Base-by-base conservation (phyloP, 1,140 invertebrate species). In the Drosophila mayri region DNA sequence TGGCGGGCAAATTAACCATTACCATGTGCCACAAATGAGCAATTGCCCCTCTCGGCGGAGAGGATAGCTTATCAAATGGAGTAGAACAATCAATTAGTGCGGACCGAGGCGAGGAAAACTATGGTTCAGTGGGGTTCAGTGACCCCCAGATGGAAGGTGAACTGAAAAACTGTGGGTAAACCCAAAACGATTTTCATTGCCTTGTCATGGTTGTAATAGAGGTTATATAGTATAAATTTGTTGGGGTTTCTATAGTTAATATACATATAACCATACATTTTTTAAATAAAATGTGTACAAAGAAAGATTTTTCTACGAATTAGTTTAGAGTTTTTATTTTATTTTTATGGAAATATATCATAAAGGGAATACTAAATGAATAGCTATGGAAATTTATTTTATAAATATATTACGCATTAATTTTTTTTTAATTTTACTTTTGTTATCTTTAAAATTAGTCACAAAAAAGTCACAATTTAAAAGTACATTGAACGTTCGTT, bases 81-180 rank as follows among this genome's bases (percentile, higher is more conserved):
- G 70, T 60, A 60, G 67, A 72, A 60, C 66, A 72, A 72, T 72
- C 70, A 72, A 72, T 72, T 72, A 72, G 28, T 55, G 52, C 50
- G 16, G 67, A n/a, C 64, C 66, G 25, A 54, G 68, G 68, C 44
- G 30, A 59, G 10, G 35, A 49, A 47, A 72, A 37, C 30, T 64
- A 44, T 40, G 49, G 50, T 71, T 47, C 50, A 58, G n/a, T 12
- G 9, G 37, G 47, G 66, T 70, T 44, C 66, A 46, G 2, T 67
- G 66, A 70, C 63, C 66, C 14, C 38, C 28, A 9, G 30, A 43
- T 50, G 22, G 38, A 22, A 58, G 37, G 35, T 58, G 63, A 64
- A 28, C 63, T 37, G 20, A 8, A 62, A 38, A 32, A 11, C 52
- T 44, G 62, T 61, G 37, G 30, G 57, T 25, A 25, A 16, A 25